Conservation (phyloP, 2,113 vertebrate species). For the Morone saxatilis region DNA sequence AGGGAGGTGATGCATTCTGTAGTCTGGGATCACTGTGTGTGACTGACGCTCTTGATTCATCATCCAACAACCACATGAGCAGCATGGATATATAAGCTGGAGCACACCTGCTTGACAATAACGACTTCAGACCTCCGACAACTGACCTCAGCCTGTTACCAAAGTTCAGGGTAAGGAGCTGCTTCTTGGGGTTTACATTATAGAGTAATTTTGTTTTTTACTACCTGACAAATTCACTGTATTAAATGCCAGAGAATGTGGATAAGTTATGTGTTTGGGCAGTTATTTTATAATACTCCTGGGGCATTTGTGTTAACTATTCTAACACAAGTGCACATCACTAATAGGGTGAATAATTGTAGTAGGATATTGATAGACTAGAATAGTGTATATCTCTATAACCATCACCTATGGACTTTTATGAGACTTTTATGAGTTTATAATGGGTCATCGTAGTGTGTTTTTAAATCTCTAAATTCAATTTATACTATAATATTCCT, state of each 20-base stretch:
- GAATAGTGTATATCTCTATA: neutral
- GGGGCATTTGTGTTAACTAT: neutral
- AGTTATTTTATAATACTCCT: neutral
- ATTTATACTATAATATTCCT: neutral
- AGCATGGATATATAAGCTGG: conserved; percentile 71
- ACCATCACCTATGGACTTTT: neutral
- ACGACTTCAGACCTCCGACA: conserved; percentile 61
- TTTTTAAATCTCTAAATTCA: neutral
- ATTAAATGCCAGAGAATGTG: neutral
- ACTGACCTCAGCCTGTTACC: conserved; percentile 68
- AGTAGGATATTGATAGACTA: neutral
- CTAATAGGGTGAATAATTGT: neutral
- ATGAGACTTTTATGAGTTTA: neutral
- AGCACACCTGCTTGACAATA: conserved; percentile 61
- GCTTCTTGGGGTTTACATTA: neutral
- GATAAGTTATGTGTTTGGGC: neutral
- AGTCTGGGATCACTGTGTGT: conserved; percentile 61
- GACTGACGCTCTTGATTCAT: conserved; percentile 79
- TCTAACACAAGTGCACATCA: neutral
- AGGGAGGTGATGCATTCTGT: conserved; percentile 58
- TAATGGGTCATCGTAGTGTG: neutral
- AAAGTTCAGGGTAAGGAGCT: conserved; percentile 77
- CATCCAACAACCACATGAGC: conserved; percentile 60
- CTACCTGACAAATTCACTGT: neutral
- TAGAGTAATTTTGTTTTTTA: neutral